Evolutionary conservation across 2,888 invertebrate genomes (phyloP), one percentile per base, ranked within the genome.

Genomic region (Tethea ocularis): DNA sequence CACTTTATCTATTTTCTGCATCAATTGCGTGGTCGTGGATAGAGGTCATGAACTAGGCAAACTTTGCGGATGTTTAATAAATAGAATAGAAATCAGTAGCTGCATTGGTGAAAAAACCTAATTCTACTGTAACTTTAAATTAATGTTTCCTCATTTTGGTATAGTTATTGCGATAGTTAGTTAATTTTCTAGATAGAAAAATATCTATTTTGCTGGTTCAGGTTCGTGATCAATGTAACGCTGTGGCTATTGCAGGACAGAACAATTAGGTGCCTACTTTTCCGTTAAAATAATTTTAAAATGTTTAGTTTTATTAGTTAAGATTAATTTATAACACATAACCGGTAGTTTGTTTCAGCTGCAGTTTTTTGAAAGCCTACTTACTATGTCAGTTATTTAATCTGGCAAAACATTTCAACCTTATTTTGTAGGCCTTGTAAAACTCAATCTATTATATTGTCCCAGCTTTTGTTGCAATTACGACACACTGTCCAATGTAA

Each of bases 391-490:
- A 52, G 24, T 57, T 59, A 55, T 51, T 38, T 22, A 52, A 41
- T 41, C 24, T 51, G 46, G 33, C 33, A 53, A 15, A 22, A 57
- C 51, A 51, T 51, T 62, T 61, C 65, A 72, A 76, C 70, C 74
- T 72, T 65, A 74, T 80, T 82, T 69, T 67, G 72, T 73, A 78
- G 86, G 80, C 87, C 88, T 88, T 88, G 88, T 83, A 72, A 76
- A 74, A 78, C 74, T 46, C 17, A 69, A 72, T 76, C 69, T 75
- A 74, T 78, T 76, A 77, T 82, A 76, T 77, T 80, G 75, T 79
- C 64, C 72, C 71, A 72, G 69, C 69, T 69, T 61, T 69, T 66
- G 68, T 64, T 46, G 69, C 66, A 62, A 68, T 87, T 86, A 75
- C 84, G 71, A 81, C 83, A 88, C 75, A 74, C 69, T 71, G 72